phyloP scores from a whole-genome alignment of 2,888 invertebrate species.

The Drosophila mimica region DNA sequence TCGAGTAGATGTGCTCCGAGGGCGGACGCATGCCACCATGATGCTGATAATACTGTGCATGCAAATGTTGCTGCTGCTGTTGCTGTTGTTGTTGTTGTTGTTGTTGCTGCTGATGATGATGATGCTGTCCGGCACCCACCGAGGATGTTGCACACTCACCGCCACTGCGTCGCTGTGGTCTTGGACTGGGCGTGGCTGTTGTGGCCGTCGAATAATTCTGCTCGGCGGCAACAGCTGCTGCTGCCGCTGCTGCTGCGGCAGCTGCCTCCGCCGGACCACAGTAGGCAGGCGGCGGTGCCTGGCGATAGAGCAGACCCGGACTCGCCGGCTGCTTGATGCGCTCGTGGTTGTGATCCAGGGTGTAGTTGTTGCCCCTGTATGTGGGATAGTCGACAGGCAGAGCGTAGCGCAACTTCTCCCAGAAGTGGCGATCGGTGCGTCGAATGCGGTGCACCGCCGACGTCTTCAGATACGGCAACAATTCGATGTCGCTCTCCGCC shows the following conservation, averaged over 20 bases:
- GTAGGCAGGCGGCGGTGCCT: slow-evolving; percentile 85
- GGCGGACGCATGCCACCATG: slow-evolving; percentile 87
- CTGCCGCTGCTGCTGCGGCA: slow-evolving; percentile 21
- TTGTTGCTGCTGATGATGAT: neutral
- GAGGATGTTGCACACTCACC: slow-evolving; percentile 39
- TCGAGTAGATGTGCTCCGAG: slow-evolving; percentile 95
- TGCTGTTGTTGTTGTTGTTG: slow-evolving; percentile 23
- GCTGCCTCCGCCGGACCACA: slow-evolving; percentile 84
- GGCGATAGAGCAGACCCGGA: slow-evolving; percentile 84
- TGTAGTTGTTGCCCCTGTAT: slow-evolving; percentile 95
- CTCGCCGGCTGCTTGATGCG: slow-evolving; percentile 85
- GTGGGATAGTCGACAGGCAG: slow-evolving; percentile 90
- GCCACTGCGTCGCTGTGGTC: slow-evolving; percentile 86
- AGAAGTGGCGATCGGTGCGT: slow-evolving; percentile 96
- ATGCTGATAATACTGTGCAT: slow-evolving; percentile 83
- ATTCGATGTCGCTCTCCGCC: slow-evolving; percentile 94
- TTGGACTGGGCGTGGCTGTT: slow-evolving; percentile 88
- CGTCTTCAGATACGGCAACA: slow-evolving; percentile 94
- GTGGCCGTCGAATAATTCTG: slow-evolving; percentile 88
- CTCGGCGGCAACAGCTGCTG: slow-evolving; percentile 77
- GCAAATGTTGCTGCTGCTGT: slow-evolving; percentile 67
- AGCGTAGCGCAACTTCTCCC: slow-evolving; percentile 95
- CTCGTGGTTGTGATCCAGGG: slow-evolving; percentile 87
- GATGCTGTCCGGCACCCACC: slow-evolving; percentile 61
- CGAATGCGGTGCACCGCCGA: slow-evolving; percentile 90